Evolutionary conservation across 2,797 vertebrate species (phyloP).

Genomic region (Columba guinea): DNA sequence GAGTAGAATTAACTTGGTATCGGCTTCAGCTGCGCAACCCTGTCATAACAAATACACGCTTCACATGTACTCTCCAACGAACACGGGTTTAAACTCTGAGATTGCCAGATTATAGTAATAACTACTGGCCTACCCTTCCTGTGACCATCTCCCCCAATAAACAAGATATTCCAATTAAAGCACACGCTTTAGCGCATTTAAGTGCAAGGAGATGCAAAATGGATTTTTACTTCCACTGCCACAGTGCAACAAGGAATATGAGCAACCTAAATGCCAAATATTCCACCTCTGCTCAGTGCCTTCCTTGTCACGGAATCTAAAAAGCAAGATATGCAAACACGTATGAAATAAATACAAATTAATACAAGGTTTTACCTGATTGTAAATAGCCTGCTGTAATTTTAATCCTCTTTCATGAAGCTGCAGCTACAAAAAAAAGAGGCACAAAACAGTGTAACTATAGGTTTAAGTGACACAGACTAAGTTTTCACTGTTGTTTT

Average conservation of each 20-base stretch:
- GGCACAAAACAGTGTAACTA: not conserved
- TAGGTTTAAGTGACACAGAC: not conserved
- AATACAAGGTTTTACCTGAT: conserved; percentile 82
- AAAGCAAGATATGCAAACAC: not conserved
- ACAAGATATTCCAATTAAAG: not conserved
- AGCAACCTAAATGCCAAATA: not conserved
- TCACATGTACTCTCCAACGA: rapidly evolving
- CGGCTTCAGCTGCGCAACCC: not conserved
- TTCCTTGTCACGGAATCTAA: not conserved
- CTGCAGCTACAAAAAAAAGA: conserved; percentile 82
- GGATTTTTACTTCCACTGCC: not conserved
- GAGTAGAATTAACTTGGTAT: not conserved
- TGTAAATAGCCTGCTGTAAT: conserved; percentile 91
- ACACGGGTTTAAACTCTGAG: not conserved
- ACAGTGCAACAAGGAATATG: rapidly evolving
- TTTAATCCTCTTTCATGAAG: conserved; percentile 95
- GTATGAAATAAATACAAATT: not conserved
- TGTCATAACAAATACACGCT: rapidly evolving
- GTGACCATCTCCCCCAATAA: not conserved
- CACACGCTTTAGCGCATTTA: not conserved
- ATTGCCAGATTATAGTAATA: not conserved
- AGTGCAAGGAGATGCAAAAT: not conserved
- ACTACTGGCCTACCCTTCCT: not conserved
- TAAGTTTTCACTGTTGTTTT: not conserved
- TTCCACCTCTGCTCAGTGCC: not conserved